phyloP scores from a whole-genome alignment of 2,888 invertebrate species.

The Sympetrum striolatum region DNA sequence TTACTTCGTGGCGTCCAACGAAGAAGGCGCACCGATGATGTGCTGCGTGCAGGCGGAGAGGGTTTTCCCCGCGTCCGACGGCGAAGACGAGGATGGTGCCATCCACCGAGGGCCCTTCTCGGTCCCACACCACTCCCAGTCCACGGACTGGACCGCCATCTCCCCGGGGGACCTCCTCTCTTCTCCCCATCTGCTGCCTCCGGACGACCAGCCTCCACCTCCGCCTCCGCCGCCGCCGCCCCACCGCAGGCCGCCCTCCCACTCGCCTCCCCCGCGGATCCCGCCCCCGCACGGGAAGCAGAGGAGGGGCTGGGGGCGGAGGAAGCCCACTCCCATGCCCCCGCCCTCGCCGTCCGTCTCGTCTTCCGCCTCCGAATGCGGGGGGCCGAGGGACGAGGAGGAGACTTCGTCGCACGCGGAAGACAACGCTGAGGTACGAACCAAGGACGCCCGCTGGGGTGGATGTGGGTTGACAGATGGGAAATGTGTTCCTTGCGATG shows the following conservation, averaged over 20 bases:
- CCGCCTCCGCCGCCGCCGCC: conserved; percentile 19
- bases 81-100: conserved; percentile 49
- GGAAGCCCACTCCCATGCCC: background rate
- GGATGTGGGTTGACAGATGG: background rate
- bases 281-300: conserved; percentile 27
- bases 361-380: conserved; percentile 26
- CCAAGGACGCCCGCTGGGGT: background rate
- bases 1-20: background rate
- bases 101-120: conserved; percentile 44
- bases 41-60: conserved; percentile 53
- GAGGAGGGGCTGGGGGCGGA: conserved; percentile 24
- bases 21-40: conserved; percentile 46
- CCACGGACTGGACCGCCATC: conserved; percentile 48
- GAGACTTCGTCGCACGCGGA: conserved; percentile 11
- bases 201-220: conserved; percentile 22
- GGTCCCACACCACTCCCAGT: conserved; percentile 45
- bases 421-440: conserved; percentile 14
- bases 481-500: background rate
- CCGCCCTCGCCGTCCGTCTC: conserved; percentile 31
- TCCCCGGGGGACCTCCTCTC: conserved; percentile 49
- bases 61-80: conserved; percentile 53
- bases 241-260: background rate
- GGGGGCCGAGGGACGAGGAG: conserved; percentile 13
- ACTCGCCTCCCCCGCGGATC: conserved; percentile 1
- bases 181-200: conserved; percentile 42